Conservation (phyloP, 1,140 invertebrate species). For the Hetaerina americana region DNA sequence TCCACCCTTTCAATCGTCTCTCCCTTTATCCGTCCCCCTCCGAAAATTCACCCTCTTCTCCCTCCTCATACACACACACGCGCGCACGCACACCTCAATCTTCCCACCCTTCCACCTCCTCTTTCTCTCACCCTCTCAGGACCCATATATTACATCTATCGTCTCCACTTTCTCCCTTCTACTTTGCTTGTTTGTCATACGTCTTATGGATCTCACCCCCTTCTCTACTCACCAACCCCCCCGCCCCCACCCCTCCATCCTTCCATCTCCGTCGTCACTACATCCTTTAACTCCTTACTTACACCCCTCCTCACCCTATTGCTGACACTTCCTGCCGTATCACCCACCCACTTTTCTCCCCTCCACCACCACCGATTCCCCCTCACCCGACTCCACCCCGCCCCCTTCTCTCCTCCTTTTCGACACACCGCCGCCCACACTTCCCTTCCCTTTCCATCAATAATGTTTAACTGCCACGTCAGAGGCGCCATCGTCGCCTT, state of each 20-base stretch:
- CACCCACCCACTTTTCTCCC: neutral
- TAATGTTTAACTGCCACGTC: neutral
- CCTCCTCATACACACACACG: too few species aligned
- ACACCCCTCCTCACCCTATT: too few species aligned
- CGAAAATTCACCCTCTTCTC: too few species aligned
- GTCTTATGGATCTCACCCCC: neutral
- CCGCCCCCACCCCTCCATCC: neutral
- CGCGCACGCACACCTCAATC: too few species aligned
- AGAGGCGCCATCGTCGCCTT: neutral
- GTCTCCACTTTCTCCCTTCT: neutral
- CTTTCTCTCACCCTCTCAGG: too few species aligned
- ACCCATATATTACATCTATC: neutral
- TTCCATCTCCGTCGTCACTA: too few species aligned
- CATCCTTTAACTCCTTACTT: too few species aligned
- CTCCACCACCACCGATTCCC: neutral
- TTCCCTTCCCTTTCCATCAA: too few species aligned
- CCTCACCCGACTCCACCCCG: neutral
- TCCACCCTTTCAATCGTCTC: too few species aligned
- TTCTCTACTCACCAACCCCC: neutral
- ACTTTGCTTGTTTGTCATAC: neutral
- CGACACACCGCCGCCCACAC: neutral
- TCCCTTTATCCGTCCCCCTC: too few species aligned
- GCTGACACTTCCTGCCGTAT: too few species aligned
- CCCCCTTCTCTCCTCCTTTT: neutral
- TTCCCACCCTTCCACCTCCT: too few species aligned